Evolutionary conservation across 1,140 invertebrate species (phyloP), one percentile per base, ranked within the genome.

Genomic region (Drosophila subobscura): DNA sequence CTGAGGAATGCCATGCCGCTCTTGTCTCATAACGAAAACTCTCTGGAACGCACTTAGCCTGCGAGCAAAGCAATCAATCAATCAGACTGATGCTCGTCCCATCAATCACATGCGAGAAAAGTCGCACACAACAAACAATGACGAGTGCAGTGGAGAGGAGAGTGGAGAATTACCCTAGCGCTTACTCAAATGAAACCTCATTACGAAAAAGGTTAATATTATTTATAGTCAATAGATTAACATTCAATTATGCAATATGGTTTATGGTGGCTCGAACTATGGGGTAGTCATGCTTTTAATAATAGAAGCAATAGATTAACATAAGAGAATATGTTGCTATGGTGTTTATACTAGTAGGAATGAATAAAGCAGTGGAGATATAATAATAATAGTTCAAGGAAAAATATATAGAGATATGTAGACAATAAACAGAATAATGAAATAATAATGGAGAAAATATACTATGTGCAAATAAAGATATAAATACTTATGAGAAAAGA

Each of bases 21-120:
- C 44, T 70, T 71, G 66, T 72, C 70, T 61, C 67, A 72, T 72
- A 72, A 72, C 60, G 56, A 72, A 72, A 72, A 72, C 68, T 72
- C 40, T 59, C 65, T 23, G 46, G 23, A 45, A 68, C 46, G 59
- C 23, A 52, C 47, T 57, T 37, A 55, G 33, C 68, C 49, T 68
- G 68, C 44, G 40, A 50, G 56, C 52, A 50, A 52, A 41, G 47
- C 70, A 56, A 73, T 61, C 70, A 64, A 73, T 73, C 71, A 73
- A 73, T 73, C 70, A 73, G 64, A 44, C 20, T 10, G 33, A 37
- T 37, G n/a, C 51, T 61, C 70, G 68, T 72, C 70, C 50, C 70
- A 72, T 72, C 70, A 72, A 72, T 72, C 70, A 73, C 70, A 7
- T 61, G 58, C 46, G 44, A 22, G 10, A 55, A 73, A 73, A 64